A percentile compares a stretch with the other conserved stretches of the same genome.
phyloP scores from a whole-genome alignment of 64 coral and sea anemone genomes.

The Dendronephthya gigantea region DNA sequence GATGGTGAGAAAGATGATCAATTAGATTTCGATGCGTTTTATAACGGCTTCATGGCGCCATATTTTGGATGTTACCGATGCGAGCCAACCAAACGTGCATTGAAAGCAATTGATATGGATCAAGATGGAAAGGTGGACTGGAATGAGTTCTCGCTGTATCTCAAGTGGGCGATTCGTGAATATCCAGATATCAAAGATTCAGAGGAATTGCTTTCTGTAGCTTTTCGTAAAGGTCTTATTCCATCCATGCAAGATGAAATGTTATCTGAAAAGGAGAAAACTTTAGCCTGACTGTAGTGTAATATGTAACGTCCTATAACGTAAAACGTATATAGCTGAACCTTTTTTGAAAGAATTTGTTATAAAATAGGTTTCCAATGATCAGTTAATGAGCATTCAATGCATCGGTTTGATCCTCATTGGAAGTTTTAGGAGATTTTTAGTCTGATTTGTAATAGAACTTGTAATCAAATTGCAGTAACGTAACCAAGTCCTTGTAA shows the following conservation, averaged over 20 bases:
- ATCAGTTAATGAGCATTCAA: no score
- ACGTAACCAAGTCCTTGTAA: no score
- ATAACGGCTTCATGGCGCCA: constrained; percentile 54
- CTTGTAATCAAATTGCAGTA: no score
- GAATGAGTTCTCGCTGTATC: constrained; percentile 57
- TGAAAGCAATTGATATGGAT: constrained; percentile 60
- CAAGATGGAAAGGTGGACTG: constrained; percentile 46
- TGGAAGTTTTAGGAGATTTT: no score
- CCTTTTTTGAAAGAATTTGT: no score
- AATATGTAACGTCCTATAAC: no score
- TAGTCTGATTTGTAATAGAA: no score
- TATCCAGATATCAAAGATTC: constrained; percentile 39
- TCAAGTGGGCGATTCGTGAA: constrained; percentile 54
- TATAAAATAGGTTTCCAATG: no score
- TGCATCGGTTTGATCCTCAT: no score
- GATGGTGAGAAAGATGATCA: not conserved
- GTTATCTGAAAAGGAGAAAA: not conserved
- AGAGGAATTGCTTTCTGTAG: constrained; percentile 37
- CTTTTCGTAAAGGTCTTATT: constrained; percentile 47
- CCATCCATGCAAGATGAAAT: constrained; percentile 54
- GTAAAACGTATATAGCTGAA: no score
- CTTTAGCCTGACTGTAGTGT: no score
- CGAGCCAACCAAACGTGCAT: constrained; percentile 26
- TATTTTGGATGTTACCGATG: constrained; percentile 57
- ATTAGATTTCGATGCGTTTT: constrained; percentile 48